phyloP scores from a whole-genome alignment of 2,888 invertebrate species.

The Tridacna crocea region DNA sequence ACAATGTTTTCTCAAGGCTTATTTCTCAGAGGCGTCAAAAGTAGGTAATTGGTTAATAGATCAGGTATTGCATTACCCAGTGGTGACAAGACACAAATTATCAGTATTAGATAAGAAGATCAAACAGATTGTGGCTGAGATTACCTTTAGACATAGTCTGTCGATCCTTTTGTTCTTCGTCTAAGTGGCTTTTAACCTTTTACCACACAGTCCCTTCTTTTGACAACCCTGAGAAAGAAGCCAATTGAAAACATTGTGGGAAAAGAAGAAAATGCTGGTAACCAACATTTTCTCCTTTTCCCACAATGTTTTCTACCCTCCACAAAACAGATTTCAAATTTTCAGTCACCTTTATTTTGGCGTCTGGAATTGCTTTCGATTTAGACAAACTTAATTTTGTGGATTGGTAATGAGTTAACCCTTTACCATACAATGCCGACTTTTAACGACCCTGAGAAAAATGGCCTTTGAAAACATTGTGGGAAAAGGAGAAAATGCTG shows the following conservation, averaged over 20 bases:
- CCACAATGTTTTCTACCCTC: not conserved
- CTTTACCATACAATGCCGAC: too few species aligned
- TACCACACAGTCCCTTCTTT: not conserved
- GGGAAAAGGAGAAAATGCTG: not conserved
- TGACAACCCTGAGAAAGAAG: not conserved
- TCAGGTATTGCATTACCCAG: not conserved
- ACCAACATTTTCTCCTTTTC: not conserved
- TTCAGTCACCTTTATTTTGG: too few species aligned
- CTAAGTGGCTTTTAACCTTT: not conserved
- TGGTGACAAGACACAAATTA: constrained; percentile 8
- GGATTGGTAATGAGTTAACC: too few species aligned
- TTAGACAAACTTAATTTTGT: too few species aligned
- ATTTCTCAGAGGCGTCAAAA: not conserved
- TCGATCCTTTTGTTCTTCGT: not conserved
- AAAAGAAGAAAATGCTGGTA: not conserved
- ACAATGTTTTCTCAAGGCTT: too few species aligned
- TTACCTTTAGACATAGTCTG: not conserved
- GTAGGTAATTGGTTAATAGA: not conserved
- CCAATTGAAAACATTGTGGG: not conserved
- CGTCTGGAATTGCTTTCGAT: too few species aligned
- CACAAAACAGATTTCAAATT: too few species aligned
- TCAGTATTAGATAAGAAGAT: not conserved
- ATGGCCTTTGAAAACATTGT: too few species aligned
- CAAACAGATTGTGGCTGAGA: not conserved
- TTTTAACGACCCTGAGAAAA: too few species aligned